Evolutionary conservation across 2,113 vertebrate species (phyloP).

Genomic region (Sigmodon hispidus): DNA sequence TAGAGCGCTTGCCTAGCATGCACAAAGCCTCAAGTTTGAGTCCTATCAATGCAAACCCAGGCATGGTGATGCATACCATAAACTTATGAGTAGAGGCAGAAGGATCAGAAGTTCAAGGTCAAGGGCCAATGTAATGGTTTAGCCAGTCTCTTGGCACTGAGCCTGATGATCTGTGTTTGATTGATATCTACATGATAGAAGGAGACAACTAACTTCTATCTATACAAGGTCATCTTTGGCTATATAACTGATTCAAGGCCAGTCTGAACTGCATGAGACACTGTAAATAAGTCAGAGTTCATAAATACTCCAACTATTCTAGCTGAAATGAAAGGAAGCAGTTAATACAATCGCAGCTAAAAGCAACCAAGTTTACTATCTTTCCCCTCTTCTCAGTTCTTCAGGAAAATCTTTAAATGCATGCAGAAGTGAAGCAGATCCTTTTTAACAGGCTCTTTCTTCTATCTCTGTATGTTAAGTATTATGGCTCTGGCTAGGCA

Average conservation of each 20-base stretch:
- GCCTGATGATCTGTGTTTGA: not conserved
- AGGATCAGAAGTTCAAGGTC: not conserved
- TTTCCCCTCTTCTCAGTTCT: not conserved
- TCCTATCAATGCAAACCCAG: not conserved
- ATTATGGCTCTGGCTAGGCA: not conserved
- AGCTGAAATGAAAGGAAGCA: not conserved
- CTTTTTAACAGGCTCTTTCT: not conserved
- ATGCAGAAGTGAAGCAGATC: not conserved
- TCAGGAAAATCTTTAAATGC: constrained; percentile 46
- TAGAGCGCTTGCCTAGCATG: not conserved
- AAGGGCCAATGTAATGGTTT: not conserved
- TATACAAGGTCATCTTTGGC: not conserved
- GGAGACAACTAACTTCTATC: not conserved
- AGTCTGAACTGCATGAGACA: not conserved
- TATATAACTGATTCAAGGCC: not conserved
- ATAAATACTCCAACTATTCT: not conserved
- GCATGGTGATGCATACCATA: not conserved
- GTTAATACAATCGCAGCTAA: not conserved
- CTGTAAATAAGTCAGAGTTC: not conserved
- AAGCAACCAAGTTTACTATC: not conserved
- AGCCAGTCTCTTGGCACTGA: not conserved
- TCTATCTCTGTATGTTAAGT: not conserved
- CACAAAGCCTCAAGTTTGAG: not conserved
- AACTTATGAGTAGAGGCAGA: not conserved
- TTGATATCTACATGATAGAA: not conserved